Conservation (phyloP, 2,797 vertebrate genomes). For the Glossophaga mutica region DNA sequence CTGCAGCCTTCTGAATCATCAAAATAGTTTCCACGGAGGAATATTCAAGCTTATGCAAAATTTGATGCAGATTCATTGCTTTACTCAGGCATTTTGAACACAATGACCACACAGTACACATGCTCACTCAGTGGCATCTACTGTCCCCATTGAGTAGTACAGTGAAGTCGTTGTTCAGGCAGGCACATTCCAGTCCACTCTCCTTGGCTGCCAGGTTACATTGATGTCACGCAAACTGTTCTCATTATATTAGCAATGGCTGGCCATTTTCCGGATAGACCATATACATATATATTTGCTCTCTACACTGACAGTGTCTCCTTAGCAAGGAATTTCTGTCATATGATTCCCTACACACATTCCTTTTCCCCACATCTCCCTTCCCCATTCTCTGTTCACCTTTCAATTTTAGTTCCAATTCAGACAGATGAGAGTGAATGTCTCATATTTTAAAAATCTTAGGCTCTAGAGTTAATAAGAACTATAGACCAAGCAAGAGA, state of each 20-base stretch:
- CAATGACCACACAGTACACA: background rate
- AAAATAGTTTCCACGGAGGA: background rate
- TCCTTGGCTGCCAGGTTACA: background rate
- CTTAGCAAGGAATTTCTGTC: background rate
- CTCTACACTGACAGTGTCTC: background rate
- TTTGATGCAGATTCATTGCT: background rate
- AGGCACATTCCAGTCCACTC: background rate
- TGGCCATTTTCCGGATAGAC: background rate
- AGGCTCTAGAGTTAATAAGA: conserved; percentile 7
- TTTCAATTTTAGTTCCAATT: background rate
- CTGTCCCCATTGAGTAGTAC: background rate
- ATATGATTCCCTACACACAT: background rate
- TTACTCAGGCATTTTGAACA: background rate
- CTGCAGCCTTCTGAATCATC: background rate
- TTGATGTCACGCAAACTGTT: background rate
- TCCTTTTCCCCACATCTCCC: background rate
- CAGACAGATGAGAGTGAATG: background rate
- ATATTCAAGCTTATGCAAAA: background rate
- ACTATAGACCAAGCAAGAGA: background rate
- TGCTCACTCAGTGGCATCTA: background rate
- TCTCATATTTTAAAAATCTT: conserved; percentile 6
- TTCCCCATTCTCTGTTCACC: background rate
- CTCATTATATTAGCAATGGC: background rate
- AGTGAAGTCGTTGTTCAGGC: background rate
- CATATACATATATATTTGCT: background rate